A percentile compares a stretch with the other conserved stretches of the same genome.
Conservation (phyloP, 2,797 vertebrate species). For the Dicrostonyx torquatus region DNA sequence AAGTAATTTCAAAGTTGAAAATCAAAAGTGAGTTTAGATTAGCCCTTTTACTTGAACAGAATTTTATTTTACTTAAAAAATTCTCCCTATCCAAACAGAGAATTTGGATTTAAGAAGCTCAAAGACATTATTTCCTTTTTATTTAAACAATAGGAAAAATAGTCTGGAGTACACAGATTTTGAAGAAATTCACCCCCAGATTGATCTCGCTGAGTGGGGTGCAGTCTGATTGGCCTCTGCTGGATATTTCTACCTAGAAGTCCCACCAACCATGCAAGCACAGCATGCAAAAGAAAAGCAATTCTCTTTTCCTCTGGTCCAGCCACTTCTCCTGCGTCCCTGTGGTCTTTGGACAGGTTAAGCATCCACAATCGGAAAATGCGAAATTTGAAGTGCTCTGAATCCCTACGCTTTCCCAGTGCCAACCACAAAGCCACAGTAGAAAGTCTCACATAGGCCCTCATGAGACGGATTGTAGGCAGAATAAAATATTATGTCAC, state of each 20-base stretch:
- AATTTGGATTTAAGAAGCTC: conserved; percentile 41
- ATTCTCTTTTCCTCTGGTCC: not conserved
- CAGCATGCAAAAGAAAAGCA: conserved; percentile 47
- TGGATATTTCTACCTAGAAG: not conserved
- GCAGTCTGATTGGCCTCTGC: conserved; percentile 31
- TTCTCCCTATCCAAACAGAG: not conserved
- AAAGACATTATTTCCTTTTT: conserved; percentile 39
- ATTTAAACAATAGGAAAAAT: conserved; percentile 1
- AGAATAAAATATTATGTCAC: not conserved
- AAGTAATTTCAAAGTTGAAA: conserved; percentile 69
- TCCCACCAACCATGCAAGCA: not conserved
- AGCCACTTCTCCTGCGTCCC: not conserved
- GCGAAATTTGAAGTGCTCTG: not conserved
- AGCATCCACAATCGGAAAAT: not conserved
- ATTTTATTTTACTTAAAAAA: not conserved
- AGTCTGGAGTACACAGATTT: not conserved
- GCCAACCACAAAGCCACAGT: no score
- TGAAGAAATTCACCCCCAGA: not conserved
- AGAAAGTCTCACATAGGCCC: not conserved
- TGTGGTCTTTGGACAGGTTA: not conserved
- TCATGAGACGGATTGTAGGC: not conserved
- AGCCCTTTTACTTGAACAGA: conserved; percentile 25
- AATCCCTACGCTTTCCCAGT: not conserved
- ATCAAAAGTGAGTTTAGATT: conserved; percentile 50
- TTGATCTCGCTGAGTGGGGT: not conserved